Evolutionary conservation across 2,888 invertebrate species (phyloP), one percentile per base, ranked within the genome.

Genomic region (Lepidochitona cinerea): DNA sequence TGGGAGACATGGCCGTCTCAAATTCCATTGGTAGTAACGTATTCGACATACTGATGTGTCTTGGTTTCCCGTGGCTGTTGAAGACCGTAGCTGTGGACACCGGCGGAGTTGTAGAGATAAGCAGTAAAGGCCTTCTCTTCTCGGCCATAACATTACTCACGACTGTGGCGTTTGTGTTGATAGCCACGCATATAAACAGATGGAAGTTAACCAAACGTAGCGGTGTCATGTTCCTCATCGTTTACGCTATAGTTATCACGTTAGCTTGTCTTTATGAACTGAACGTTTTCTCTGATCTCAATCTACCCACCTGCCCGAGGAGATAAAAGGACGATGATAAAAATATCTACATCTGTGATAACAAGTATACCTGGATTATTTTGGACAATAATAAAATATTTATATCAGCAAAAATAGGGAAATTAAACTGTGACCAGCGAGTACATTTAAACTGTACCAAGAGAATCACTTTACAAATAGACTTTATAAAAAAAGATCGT

Each of bases 261-360:
- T 92, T 96, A 70, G 95, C 96, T 4, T 94, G 96, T 76, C 91
- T 96, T 33, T 93, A 95, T 70, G 97, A 97, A 90, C 92, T 95
- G 89, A 94, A 95, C 79, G 95, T 96, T 80, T 97, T 97, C 94
- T 96, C 96, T 92, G 94, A 94, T 85, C 96, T 97, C 85, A 97
- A 96, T 92, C 93, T 95, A 84, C 96, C 96, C 83, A 95, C 96
- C 77, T 97, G 97, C 75, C 75, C 83, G 0, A 79, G 81, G 37
- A 23, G 64, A 23, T 49, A 49, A 23, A 23, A n/a, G 49, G 49
- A n/a, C n/a, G n/a, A n/a, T n/a, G n/a, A n/a, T n/a, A n/a, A n/a
- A n/a, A n/a, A n/a, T n/a, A n/a, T n/a, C n/a, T n/a, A n/a, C n/a
- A n/a, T n/a, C n/a, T n/a, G n/a, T n/a, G n/a, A n/a, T n/a, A n/a